Evolutionary conservation across 2,113 vertebrate genomes (phyloP), one percentile per base, ranked within the genome.

Genomic region (Chlorodrepanis virens): DNA sequence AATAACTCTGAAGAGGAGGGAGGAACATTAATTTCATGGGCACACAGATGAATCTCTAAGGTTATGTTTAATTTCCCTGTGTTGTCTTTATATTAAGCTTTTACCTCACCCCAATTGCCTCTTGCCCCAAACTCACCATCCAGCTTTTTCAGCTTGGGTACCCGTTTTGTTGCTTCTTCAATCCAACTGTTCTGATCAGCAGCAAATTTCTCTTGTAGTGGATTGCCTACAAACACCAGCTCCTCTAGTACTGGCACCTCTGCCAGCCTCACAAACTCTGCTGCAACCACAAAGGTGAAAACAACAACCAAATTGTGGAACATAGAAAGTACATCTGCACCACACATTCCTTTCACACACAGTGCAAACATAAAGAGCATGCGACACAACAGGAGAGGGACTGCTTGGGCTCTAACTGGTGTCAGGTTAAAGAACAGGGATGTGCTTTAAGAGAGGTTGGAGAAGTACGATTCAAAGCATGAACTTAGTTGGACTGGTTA

Each of bases 161-260:
- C 98, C 81, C 98, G 98, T 96, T 98, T 99, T 52, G 98, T 98
- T 69, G 99, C 99, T 96, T 99, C 99, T 13, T 99, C 99, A 92
- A 99, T 98, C 99, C 99, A 99, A 25, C 53, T 99, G 27, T 97
- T 93, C 28, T 97, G 96, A 57, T 99, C 99, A 15, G 98, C 39
- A 1, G 98, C 97, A 11, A 98, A 97, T 69, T 99, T 99, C 95
- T 99, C 99, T 93, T 99, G 99, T 44, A 99, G 96, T 12, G 99
- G 99, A 91, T 99, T 99, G 59, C 99, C 99, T 35, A 99, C 99
- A 97, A 99, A 99, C 86, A 99, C 99, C 96, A 99, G 98, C 87
- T 99, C 99, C 63, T 96, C 98, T 25, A 99, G 96, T 64, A 97
- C 97, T 0, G 99, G 98, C 83, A 99, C 95, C 33, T 99, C 99